Evolutionary conservation across 2,113 vertebrate genomes (phyloP), one percentile per base, ranked within the genome.

Genomic region (Hypanus sabinus): DNA sequence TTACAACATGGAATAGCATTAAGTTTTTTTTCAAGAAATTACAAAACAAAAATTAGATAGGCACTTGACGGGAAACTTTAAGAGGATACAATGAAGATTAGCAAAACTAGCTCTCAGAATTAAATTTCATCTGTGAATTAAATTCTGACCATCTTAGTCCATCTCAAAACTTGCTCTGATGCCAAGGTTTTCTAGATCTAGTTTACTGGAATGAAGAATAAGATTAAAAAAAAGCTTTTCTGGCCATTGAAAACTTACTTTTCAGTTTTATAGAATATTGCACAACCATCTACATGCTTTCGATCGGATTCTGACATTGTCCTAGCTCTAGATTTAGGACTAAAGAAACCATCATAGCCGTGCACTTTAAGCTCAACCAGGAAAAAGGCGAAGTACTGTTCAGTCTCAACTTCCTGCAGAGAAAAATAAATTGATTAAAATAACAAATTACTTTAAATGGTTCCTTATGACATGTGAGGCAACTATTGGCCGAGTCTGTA

Each of bases 271-370:
- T 98, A 99, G 97, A 99, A 99, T 97, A 99, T 96, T 96, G 98
- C 98, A 96, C 98, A 99, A 94, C 98, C 98, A 88, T 99, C 98
- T 94, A 99, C 98, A 20, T 99, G 98, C 95, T 99, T 99, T 94
- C 98, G 98, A 96, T 99, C 98, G 33, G 98, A 98, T 96, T 99
- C 98, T 0, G 98, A 99, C 99, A 99, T 99, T 85, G 99, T 99
- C 96, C 98, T 96, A 90, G 99, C 99, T 97, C 99, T 98, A 94
- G 99, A 99, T 96, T 99, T 99, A 94, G 99, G 98, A 96, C 99
- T 99, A 96, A 99, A 99, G 96, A 99, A 99, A 94, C 99, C 99
- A 94, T 98, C 98, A 36, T 99, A 99, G 94, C 99, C 99, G 95
- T 99, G 98, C 95, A 98, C 98, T 95, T 99, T 99, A 95, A 99